Conservation (phyloP, 1,140 invertebrate genomes). For the Nomia melanderi region DNA sequence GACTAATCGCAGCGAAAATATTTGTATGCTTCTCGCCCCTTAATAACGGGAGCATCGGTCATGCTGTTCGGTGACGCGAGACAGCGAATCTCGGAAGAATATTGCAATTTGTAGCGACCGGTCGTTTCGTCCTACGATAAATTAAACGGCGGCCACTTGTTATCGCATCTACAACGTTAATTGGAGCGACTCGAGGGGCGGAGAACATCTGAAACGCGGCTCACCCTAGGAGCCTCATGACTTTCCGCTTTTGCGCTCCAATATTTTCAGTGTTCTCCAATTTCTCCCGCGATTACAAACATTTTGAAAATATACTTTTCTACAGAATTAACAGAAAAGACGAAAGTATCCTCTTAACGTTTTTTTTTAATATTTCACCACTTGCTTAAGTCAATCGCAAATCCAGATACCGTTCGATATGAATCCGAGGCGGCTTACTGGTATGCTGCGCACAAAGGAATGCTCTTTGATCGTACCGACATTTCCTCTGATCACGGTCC, state of each 20-base stretch:
- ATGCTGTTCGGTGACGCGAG: conserved; percentile 47
- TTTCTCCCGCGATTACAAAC: not conserved
- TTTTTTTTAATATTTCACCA: not conserved
- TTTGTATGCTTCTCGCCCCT: conserved; percentile 54
- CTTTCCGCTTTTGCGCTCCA: not conserved
- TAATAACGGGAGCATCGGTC: conserved; percentile 60
- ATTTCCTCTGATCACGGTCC: conserved; percentile 52
- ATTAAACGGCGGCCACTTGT: conserved; percentile 55
- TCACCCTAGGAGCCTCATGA: not conserved
- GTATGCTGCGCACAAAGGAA: conserved; percentile 64
- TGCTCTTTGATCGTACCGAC: conserved; percentile 67
- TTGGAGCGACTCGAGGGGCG: conserved; percentile 31
- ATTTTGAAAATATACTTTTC: not conserved
- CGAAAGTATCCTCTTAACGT: too few species aligned
- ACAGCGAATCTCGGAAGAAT: conserved; percentile 60
- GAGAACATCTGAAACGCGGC: not conserved
- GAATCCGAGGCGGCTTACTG: conserved; percentile 51
- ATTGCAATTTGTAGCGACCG: conserved; percentile 58
- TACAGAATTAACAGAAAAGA: too few species aligned
- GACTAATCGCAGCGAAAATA: conserved; percentile 54
- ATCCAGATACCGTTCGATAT: conserved; percentile 59
- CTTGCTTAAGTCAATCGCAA: conserved; percentile 34
- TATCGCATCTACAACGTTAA: conserved; percentile 56
- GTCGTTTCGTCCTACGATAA: conserved; percentile 57
- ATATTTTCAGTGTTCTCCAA: not conserved